phyloP scores from a whole-genome alignment of 2,797 vertebrate genomes.

The Chrosomus eos region DNA sequence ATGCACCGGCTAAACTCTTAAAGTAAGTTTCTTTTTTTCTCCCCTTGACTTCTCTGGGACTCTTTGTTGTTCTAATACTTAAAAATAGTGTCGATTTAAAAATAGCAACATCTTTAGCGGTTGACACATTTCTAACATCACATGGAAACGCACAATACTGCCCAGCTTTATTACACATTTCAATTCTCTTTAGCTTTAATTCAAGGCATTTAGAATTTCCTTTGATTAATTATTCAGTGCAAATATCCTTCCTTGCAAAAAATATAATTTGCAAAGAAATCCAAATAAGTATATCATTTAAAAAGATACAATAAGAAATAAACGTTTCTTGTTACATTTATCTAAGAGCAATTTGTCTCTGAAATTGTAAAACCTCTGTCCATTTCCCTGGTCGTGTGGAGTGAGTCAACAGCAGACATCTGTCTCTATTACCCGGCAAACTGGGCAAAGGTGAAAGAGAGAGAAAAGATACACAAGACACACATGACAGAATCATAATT shows the following conservation, averaged over 20 bases:
- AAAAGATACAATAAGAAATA: background rate
- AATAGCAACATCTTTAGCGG: background rate
- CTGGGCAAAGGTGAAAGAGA: constrained; percentile 50
- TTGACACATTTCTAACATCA: background rate
- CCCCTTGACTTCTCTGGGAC: background rate
- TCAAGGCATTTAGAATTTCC: background rate
- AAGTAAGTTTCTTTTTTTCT: background rate
- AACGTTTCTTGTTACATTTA: no score
- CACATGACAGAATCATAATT: constrained; percentile 63
- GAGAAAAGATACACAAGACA: background rate
- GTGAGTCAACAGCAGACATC: constrained; percentile 20
- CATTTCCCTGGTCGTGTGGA: background rate
- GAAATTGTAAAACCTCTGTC: background rate
- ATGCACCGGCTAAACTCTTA: background rate
- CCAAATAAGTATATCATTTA: background rate
- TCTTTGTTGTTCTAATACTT: background rate
- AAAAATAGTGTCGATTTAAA: background rate
- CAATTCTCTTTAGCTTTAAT: background rate
- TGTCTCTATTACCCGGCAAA: constrained; percentile 22
- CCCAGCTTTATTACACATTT: background rate
- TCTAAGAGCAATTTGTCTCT: background rate
- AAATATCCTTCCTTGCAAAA: background rate
- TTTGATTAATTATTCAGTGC: background rate
- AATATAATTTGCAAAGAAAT: no score
- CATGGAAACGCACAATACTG: background rate